A percentile compares a stretch with the other conserved stretches of the same genome.
phyloP scores from a whole-genome alignment of 2,888 invertebrate species.

The Pyrochroa serraticornis region DNA sequence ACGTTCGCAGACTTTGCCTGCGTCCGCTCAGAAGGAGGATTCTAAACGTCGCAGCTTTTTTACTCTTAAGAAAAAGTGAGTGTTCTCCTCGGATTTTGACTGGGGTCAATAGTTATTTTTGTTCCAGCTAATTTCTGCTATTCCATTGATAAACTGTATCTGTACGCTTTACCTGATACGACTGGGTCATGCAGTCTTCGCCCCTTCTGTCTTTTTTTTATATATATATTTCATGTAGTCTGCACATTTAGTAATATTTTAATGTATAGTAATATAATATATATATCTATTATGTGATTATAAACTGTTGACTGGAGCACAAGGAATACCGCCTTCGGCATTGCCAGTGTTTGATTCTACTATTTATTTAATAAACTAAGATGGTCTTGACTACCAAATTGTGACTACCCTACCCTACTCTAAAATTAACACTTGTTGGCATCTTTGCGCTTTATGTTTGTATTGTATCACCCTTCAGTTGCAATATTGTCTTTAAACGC shows the following conservation, averaged over 20 bases:
- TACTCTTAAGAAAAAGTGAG: conserved; percentile 98
- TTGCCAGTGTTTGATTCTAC: conserved; percentile 40
- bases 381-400: conserved; percentile 15
- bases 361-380: conserved; percentile 35
- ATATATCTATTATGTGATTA: conserved; percentile 41
- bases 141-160: conserved; percentile 41
- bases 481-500: conserved; percentile 32
- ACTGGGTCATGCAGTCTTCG: conserved; percentile 40
- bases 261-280: conserved; percentile 49
- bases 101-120: conserved; percentile 21
- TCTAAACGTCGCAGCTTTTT: conserved; percentile 97
- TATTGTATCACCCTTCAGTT: conserved; percentile 32
- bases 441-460: conserved; percentile 35
- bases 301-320: conserved; percentile 44
- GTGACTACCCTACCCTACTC: conserved; percentile 7
- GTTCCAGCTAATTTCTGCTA: conserved; percentile 48
- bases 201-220: conserved; percentile 43
- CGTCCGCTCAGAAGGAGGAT: conserved; percentile 87
- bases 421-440: conserved; percentile 20
- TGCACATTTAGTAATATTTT: conserved; percentile 49
- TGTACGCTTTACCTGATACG: conserved; percentile 50
- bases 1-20: conserved; percentile 93
- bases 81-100: conserved; percentile 5
- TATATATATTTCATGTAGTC: conserved; percentile 49
- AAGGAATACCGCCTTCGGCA: conserved; percentile 39